Percentiles rank a stretch among this genome's conserved stretches.
Evolutionary conservation across 2,797 vertebrate species (phyloP).

Genomic region (Petrocephalus sullivani): DNA sequence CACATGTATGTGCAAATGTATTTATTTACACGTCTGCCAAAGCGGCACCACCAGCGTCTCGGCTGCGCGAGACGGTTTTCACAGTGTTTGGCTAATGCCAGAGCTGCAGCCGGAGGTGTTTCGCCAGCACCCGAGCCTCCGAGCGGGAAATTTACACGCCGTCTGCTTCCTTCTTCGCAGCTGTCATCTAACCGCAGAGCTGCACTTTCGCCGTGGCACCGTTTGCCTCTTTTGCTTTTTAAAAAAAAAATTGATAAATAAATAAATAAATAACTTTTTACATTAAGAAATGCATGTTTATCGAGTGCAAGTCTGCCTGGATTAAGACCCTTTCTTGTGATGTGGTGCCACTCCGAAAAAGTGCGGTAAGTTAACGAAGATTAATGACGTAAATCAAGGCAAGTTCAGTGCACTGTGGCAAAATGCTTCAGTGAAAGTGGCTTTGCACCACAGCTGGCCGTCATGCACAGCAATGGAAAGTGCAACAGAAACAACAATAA

Average conservation of each 20-base stretch:
- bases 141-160: background rate
- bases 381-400: background rate
- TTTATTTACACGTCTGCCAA: slow-evolving; percentile 46
- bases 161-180: background rate
- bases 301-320: background rate
- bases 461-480: background rate
- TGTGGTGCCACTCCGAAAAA: background rate
- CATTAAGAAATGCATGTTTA: background rate
- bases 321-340: background rate
- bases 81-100: background rate
- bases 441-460: background rate
- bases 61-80: background rate
- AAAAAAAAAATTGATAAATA: background rate
- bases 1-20: slow-evolving; percentile 39
- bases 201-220: background rate
- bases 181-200: background rate
- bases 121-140: background rate
- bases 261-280: background rate
- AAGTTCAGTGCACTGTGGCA: background rate
- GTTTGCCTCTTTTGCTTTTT: background rate
- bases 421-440: background rate
- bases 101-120: background rate
- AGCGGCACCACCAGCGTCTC: slow-evolving; percentile 39
- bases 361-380: background rate
- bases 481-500: background rate